phyloP scores from a whole-genome alignment of 1,140 invertebrate species.

The Heliothis virescens region DNA sequence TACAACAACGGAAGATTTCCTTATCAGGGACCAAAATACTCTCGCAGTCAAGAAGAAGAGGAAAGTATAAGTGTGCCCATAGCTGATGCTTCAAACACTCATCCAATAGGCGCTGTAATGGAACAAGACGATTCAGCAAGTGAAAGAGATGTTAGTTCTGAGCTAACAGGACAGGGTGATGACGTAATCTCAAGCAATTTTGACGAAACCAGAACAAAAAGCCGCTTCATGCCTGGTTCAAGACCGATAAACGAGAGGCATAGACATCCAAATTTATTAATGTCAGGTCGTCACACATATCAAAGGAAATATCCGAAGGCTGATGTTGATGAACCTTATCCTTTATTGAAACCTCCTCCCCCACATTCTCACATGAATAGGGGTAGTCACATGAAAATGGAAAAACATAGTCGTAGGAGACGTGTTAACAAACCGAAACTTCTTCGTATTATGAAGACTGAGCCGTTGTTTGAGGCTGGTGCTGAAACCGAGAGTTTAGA shows the following conservation, averaged over 20 bases:
- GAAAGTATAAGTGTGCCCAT: conserved; percentile 75
- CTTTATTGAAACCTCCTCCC: conserved; percentile 80
- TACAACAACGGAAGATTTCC: conserved; percentile 69
- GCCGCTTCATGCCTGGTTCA: conserved; percentile 54
- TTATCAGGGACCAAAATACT: conserved; percentile 80
- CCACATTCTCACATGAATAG: conserved; percentile 63
- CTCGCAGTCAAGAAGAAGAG: conserved; percentile 81
- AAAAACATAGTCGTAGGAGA: conserved; percentile 70
- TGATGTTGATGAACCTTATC: conserved; percentile 77
- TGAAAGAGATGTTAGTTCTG: conserved; percentile 63
- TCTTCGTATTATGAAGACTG: conserved; percentile 70
- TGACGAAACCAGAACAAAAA: conserved; percentile 68
- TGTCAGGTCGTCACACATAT: conserved; percentile 64
- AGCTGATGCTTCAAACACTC: conserved; percentile 76
- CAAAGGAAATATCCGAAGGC: conserved; percentile 77
- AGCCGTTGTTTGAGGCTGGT: conserved; percentile 74
- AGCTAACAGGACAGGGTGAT: conserved; percentile 62
- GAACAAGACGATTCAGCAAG: conserved; percentile 74
- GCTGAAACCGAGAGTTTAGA: conserved; percentile 58
- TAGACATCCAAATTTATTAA: conserved; percentile 70
- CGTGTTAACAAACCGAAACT: conserved; percentile 71
- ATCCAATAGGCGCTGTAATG: conserved; percentile 83
- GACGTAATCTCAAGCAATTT: conserved; percentile 61
- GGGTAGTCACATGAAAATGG: conserved; percentile 62
- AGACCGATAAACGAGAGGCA: conserved; percentile 62